These are phyloP conservation scores for Pholis gunnellus DNA, from an alignment of 2,113 vertebrate genomes.

Conservation along the genomic window DNA sequence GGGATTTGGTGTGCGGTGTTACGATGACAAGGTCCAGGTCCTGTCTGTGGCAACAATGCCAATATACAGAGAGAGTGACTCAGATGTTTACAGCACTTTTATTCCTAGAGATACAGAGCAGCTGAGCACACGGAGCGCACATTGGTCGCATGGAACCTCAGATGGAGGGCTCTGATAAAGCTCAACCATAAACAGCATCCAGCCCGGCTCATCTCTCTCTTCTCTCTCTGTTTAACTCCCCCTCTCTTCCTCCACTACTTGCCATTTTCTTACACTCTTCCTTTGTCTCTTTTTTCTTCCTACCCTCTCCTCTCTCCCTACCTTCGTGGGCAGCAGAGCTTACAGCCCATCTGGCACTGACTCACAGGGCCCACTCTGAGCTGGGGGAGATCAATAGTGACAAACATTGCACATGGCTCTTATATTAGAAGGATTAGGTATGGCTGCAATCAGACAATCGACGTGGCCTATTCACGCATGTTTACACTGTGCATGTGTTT, in stretches of 20 bases:
- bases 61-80: constrained; percentile 53
- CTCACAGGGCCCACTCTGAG: constrained; percentile 78
- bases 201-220: constrained; percentile 56
- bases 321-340: constrained; percentile 80
- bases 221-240: constrained; percentile 47
- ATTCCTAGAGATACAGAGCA: constrained; percentile 71
- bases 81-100: constrained; percentile 62
- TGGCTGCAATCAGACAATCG: constrained; percentile 72
- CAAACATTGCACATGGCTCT: constrained; percentile 80
- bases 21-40: constrained; percentile 66
- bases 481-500: constrained; percentile 46
- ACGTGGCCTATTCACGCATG: constrained; percentile 56
- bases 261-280: constrained; percentile 70
- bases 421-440: constrained; percentile 81
- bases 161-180: constrained; percentile 83
- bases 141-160: constrained; percentile 81
- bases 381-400: constrained; percentile 80
- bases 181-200: constrained; percentile 81
- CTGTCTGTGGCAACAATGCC: constrained; percentile 65
- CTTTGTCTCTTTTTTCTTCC: constrained; percentile 68
- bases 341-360: constrained; percentile 81
- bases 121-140: constrained; percentile 74
- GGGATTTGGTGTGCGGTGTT: constrained; percentile 60
- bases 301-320: constrained; percentile 65
- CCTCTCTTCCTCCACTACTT: constrained; percentile 53